Conservation (phyloP, 2,797 vertebrate genomes). For the Nannoperca obscura region DNA sequence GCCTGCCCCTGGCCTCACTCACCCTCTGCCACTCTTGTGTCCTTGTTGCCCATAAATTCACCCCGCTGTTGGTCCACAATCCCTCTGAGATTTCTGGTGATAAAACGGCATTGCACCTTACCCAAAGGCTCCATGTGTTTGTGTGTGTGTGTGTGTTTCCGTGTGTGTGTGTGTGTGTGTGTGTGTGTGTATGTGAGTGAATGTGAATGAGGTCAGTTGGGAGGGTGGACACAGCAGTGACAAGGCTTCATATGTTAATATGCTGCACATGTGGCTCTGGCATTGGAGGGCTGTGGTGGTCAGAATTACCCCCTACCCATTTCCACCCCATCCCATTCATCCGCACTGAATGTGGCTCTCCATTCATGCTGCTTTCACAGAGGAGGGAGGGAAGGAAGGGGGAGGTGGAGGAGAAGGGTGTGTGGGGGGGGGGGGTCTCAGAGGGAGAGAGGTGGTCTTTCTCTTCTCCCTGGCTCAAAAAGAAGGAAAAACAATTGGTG, state of each 20-base stretch:
- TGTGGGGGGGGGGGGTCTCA: conserved; percentile 67
- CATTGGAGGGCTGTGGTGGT: conserved; percentile 75
- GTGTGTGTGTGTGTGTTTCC: conserved; percentile 51
- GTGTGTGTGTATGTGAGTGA: conserved; percentile 49
- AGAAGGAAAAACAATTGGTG: conserved; percentile 87
- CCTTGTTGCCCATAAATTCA: conserved; percentile 58
- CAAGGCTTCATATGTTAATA: conserved; percentile 87
- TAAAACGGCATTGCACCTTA: conserved; percentile 75
- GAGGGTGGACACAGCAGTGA: conserved; percentile 78
- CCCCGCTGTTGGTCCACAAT: conserved; percentile 44
- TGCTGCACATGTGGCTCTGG: conserved; percentile 82
- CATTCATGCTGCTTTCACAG: conserved; percentile 85
- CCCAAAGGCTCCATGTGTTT: conserved; percentile 52
- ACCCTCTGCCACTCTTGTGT: conserved; percentile 49
- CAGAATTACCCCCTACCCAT: conserved; percentile 83
- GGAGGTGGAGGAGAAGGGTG: conserved; percentile 29
- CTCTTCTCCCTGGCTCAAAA: conserved; percentile 76
- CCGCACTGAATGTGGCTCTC: conserved; percentile 81
- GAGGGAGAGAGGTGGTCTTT: conserved; percentile 83
- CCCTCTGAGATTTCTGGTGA: conserved; percentile 64
- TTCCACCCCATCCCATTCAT: conserved; percentile 84
- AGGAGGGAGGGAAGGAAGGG: conserved; percentile 68
- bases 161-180: conserved; percentile 53
- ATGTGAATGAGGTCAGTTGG: conserved; percentile 76
- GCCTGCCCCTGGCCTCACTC: conserved; percentile 43